phyloP scores from a whole-genome alignment of 2,113 vertebrate species.

The Todiramphus chloris region DNA sequence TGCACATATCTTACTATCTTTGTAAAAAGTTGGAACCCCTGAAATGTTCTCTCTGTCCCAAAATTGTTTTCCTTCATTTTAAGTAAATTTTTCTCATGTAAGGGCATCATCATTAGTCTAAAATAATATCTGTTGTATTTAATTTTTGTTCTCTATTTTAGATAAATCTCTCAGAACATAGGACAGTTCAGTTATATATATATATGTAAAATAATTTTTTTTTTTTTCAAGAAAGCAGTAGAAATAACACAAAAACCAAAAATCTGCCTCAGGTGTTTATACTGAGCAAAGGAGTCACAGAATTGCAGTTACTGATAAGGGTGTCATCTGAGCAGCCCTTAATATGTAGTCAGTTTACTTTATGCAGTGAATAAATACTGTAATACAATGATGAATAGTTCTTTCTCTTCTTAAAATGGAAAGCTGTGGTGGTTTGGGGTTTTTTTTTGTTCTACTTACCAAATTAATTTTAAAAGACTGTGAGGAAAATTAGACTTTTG shows the following conservation, averaged over 20 bases:
- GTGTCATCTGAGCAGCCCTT: not conserved
- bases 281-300: not conserved
- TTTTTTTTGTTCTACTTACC: not conserved
- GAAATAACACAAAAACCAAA: not conserved
- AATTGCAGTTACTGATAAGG: not conserved
- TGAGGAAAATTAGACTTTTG: not conserved
- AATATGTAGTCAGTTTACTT: not conserved
- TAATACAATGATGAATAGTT: not conserved
- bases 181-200: not conserved
- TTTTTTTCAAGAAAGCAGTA: not conserved
- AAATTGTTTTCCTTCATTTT: not conserved
- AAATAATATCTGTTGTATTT: not conserved
- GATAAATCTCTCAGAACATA: not conserved
- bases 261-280: not conserved
- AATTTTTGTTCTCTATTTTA: not conserved
- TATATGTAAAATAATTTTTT: too few species aligned
- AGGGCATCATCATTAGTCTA: not conserved
- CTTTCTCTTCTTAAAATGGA: not conserved
- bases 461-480: not conserved
- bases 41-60: not conserved
- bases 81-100: not conserved
- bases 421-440: not conserved
- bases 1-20: not conserved
- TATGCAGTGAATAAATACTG: not conserved
- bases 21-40: not conserved